phyloP scores from a whole-genome alignment of 2,113 vertebrate species.

The Crotalus helleri region DNA sequence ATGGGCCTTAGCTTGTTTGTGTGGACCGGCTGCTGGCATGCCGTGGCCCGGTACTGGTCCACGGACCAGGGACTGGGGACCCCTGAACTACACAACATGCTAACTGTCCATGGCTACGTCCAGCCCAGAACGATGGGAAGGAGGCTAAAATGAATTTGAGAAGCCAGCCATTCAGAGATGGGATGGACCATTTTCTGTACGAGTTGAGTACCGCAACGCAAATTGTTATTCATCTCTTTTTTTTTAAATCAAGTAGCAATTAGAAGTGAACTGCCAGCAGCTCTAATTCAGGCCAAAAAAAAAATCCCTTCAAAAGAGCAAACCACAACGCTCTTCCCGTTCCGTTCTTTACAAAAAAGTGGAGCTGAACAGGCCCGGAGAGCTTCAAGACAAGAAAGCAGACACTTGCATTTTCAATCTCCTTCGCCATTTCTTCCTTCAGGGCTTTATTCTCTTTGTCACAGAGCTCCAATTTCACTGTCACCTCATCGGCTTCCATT shows the following conservation, averaged over 20 bases:
- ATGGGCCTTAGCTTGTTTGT: no score
- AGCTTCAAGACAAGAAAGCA: neutral
- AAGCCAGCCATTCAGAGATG: neutral
- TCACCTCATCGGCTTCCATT: constrained; percentile 79
- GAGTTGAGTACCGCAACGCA: neutral
- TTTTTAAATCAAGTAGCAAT: neutral
- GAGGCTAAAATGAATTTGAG: neutral
- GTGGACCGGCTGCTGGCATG: no score
- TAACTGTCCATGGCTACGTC: neutral
- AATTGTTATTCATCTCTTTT: neutral
- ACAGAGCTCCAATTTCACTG: constrained; percentile 73
- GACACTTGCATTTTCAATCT: constrained; percentile 74
- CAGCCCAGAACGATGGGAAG: neutral
- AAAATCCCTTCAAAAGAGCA: neutral
- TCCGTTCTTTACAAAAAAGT: no score
- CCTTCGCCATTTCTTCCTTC: constrained; percentile 75
- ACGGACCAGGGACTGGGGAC: no score
- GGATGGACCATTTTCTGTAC: neutral
- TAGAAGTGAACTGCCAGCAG: neutral
- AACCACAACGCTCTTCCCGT: no score
- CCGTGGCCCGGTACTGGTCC: no score
- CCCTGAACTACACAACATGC: neutral
- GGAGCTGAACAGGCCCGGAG: neutral
- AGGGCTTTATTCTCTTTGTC: constrained; percentile 74
- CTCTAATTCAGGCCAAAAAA: neutral